Percentiles rank a stretch among this genome's conserved stretches.
These are phyloP conservation scores for Ochotona princeps DNA, from an alignment of 2,113 vertebrate species.

Conservation along the genomic window DNA sequence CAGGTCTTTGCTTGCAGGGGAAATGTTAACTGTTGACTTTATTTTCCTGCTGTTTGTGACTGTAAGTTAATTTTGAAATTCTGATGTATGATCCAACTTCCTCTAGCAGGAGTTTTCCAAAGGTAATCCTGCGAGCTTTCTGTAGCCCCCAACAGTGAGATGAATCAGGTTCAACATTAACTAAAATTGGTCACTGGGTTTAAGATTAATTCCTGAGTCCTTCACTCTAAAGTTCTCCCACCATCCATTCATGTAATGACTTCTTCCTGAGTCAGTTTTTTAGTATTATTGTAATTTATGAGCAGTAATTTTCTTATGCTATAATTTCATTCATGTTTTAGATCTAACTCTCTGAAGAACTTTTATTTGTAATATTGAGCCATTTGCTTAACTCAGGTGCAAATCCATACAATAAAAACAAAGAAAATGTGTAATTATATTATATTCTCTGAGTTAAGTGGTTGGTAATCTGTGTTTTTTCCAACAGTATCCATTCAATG, in stretches of 20 bases:
- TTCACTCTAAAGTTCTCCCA: neutral
- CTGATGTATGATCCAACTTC: neutral
- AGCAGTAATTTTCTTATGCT: neutral
- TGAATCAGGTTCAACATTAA: neutral
- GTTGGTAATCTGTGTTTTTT: neutral
- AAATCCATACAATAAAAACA: neutral
- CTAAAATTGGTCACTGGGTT: neutral
- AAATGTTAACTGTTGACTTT: neutral
- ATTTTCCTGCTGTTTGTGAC: neutral
- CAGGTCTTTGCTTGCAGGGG: neutral
- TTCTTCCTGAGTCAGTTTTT: neutral
- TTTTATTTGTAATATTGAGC: neutral
- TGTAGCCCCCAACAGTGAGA: neutral
- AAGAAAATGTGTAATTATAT: neutral
- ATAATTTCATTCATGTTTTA: neutral
- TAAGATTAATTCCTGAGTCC: too few species aligned
- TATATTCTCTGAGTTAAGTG: neutral
- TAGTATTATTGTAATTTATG: neutral
- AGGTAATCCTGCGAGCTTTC: neutral
- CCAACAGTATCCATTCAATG: neutral
- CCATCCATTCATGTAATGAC: neutral
- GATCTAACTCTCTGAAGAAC: neutral
- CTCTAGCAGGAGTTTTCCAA: neutral
- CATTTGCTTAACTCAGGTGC: neutral
- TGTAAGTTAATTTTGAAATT: neutral